A percentile compares a stretch with the other conserved stretches of the same genome.
Conservation (phyloP, 1,140 invertebrate species). For the Drosophila pallidifrons region DNA sequence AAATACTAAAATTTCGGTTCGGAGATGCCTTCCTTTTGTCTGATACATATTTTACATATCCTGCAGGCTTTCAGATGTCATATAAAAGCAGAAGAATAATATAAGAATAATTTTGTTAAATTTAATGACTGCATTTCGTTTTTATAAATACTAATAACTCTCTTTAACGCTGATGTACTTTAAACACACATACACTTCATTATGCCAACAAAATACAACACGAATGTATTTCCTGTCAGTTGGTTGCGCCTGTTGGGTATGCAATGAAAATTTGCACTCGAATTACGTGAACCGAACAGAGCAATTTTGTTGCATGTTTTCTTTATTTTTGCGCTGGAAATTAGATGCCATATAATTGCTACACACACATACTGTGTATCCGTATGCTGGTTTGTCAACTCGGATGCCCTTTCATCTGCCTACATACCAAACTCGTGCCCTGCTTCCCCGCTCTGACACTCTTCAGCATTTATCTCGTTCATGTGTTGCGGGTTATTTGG, state of each 20-base stretch:
- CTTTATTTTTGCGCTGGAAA: conserved; percentile 16
- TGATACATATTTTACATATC: too few relatives aligned
- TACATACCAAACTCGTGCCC: not conserved
- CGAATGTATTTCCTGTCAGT: not conserved
- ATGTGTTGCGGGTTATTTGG: conserved; percentile 23
- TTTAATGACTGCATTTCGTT: too few relatives aligned
- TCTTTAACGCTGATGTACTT: too few relatives aligned
- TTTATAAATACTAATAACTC: too few relatives aligned
- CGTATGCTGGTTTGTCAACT: conserved; percentile 12
- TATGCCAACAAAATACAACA: not conserved
- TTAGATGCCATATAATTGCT: conserved; percentile 37
- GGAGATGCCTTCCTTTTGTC: too few relatives aligned
- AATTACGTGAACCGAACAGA: not conserved
- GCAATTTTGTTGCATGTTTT: not conserved
- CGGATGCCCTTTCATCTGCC: conserved; percentile 7
- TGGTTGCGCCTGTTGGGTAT: conserved; percentile 3
- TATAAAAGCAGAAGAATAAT: too few relatives aligned
- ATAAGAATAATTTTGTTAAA: too few relatives aligned
- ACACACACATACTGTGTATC: too few relatives aligned
- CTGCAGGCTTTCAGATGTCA: too few relatives aligned
- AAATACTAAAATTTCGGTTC: too few relatives aligned
- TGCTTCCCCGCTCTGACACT: not conserved
- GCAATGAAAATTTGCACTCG: conserved; percentile 6
- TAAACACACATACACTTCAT: not conserved
- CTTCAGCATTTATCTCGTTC: not conserved